Percentiles rank a stretch among this genome's conserved stretches.
These are phyloP conservation scores for Ectobius pallidus DNA, from an alignment of 2,888 invertebrate genomes.

Conservation along the genomic window DNA sequence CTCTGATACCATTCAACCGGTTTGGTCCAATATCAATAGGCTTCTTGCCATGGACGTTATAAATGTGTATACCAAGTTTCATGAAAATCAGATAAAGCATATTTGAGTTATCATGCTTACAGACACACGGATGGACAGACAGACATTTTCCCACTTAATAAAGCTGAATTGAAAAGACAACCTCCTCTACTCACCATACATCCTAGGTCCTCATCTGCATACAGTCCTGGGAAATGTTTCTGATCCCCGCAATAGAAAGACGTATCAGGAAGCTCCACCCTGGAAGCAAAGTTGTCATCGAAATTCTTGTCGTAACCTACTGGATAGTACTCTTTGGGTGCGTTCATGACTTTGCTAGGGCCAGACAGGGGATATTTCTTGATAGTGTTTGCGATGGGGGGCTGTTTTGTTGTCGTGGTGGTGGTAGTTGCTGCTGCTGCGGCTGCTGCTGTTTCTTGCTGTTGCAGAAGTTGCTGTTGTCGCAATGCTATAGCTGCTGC, in stretches of 20 bases:
- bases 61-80: too few species aligned
- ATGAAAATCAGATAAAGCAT: too few species aligned
- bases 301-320: constrained; percentile 88
- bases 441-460: constrained; percentile 61
- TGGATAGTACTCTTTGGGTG: constrained; percentile 87
- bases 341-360: constrained; percentile 77
- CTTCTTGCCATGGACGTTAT: too few species aligned
- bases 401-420: constrained; percentile 52
- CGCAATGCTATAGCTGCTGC: constrained; percentile 75
- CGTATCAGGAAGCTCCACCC: constrained; percentile 83
- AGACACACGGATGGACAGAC: too few species aligned
- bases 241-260: constrained; percentile 86
- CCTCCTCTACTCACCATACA: constrained; percentile 88
- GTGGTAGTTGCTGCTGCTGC: constrained; percentile 52
- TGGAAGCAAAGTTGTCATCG: constrained; percentile 84
- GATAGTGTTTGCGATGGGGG: constrained; percentile 54
- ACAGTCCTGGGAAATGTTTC: constrained; percentile 88
- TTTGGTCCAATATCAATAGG: too few species aligned
- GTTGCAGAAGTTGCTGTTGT: constrained; percentile 71
- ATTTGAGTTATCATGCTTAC: too few species aligned
- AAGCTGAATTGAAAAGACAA: too few species aligned
- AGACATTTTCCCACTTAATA: too few species aligned
- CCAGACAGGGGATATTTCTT: constrained; percentile 50
- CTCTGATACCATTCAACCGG: too few species aligned
- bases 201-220: constrained; percentile 85